Base-by-base conservation (phyloP, 2,797 vertebrate species). In the Paguma larvata region DNA sequence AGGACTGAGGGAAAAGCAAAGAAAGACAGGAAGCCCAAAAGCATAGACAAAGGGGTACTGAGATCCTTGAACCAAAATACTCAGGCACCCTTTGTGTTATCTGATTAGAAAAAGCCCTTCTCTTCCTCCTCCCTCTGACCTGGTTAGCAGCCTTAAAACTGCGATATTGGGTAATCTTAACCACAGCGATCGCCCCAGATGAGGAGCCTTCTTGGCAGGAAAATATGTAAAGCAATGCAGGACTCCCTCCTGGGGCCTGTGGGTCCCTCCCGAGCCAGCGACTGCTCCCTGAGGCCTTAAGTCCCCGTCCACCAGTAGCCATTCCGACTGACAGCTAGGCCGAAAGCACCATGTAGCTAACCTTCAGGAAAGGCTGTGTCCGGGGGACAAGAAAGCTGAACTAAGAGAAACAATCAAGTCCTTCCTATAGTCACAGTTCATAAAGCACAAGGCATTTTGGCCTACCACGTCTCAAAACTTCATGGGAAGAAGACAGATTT, bases 91-190 rank as follows among this genome's bases (percentile, higher is more conserved):
- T 79, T 70, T 78, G 2, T 3, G 13, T 53, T 19, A 79, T 41
- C 51, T 2, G 25, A 41, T 72, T 67, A 96, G 87, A 62, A 72
- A 70, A 91, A 82, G 23, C 7, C 34, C 51, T 83, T 63, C 51
- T 91, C 92, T 80, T 68, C 83, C 91, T 97, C 79, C 41, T 87
- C 82, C 85, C 95, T 97, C 93, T 95, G 86, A 85, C 91, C 85
- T 48, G 27, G 68, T 94, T 90, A 82, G 34, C 30, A 87, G 85
- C 63, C 75, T 94, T 94, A 46, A 65, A 68, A 89, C 16, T 12
- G 80, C 41, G 48, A 2, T 15, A 3, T 91, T 97, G 93, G 63
- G 96, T 86, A 96, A 98, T 87, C 78, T 46, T 92, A 92, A 78
- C 90, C 51, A 3, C 95, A 92, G 84, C 53, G 72, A 51, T 92